Base-by-base conservation (phyloP, 2,888 invertebrate species). In the Heliconius cydno region DNA sequence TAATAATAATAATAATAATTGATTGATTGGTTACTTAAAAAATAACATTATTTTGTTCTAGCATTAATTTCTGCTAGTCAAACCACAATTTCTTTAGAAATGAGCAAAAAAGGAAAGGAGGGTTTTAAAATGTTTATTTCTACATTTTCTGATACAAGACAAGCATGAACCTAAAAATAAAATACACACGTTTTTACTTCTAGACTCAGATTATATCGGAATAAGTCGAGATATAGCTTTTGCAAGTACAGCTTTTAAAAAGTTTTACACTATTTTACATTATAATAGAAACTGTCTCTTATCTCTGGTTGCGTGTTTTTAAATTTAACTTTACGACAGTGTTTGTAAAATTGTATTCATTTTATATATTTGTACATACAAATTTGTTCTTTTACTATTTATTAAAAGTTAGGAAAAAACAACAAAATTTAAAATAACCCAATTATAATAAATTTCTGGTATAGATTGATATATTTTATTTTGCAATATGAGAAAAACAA, bases 221-320 rank as follows among this genome's bases (percentile, higher is more conserved):
- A 34, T 34, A 67, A 34, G 67, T 22, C 30, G 30, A 34, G 25
- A 38, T 38, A 70, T 25, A 70, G 41, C 70, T 70, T 68, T 68
- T 68, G 67, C 22, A 12, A 67, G 67, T 68, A n/a, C 38, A 38
- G 67, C 67, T 38, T 46, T 70, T 70, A 41, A 25, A 70, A 70
- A 70, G 25, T 70, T 70, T 70, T 25, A 41, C 10, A 70, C 41
- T 41, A 41, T 41, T 70, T 25, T 70, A 25, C 70, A 70, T 41
- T 46, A 41, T 70, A 70, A 70, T 70, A 41, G 25, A 70, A 25
- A 70, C 41, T 41, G n/a, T 15, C 70, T 41, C 41, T 70, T 41
- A 41, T 70, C n/a, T 41, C 25, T 38, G 13, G n/a, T 41, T 70
- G 7, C 41, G 13, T 70, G 25, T 41, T 70, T 15, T 70, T 22